Conservation (phyloP, 2,797 vertebrate genomes). For the Emys orbicularis region DNA sequence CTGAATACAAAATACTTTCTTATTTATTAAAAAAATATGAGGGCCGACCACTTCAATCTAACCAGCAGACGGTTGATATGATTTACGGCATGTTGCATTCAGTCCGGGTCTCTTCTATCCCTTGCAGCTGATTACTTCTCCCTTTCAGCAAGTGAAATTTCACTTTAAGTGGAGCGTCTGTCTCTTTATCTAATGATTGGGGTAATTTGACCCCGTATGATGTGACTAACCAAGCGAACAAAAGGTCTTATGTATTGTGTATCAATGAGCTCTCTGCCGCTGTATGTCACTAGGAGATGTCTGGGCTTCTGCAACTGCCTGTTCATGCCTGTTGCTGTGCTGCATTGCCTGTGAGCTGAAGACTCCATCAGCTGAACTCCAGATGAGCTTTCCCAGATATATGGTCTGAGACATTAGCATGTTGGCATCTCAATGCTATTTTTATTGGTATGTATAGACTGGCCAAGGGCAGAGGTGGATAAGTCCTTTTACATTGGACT, state of each 20-base stretch:
- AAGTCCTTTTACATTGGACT: neutral
- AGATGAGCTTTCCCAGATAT: neutral
- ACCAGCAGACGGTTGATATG: neutral
- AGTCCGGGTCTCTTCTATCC: neutral
- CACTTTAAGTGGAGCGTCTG: neutral
- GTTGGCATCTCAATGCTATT: accelerated
- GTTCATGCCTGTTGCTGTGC: neutral
- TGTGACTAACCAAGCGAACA: neutral
- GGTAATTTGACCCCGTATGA: neutral
- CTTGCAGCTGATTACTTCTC: neutral
- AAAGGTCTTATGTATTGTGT: neutral
- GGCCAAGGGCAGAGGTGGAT: neutral
- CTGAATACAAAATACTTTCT: conserved; percentile 28
- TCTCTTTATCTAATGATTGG: conserved; percentile 4
- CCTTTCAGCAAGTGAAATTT: conserved; percentile 26
- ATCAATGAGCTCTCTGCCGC: neutral
- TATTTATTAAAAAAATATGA: conserved; percentile 41
- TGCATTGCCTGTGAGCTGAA: neutral
- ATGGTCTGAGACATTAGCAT: neutral
- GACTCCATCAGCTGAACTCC: neutral
- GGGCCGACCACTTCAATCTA: conserved; percentile 20
- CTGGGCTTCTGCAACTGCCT: neutral
- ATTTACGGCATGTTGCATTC: conserved; percentile 12
- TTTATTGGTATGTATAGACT: neutral
- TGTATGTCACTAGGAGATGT: neutral